Percentiles rank a stretch among this genome's conserved stretches.
Conservation (phyloP, 2,888 invertebrate species). For the Allacma fusca region DNA sequence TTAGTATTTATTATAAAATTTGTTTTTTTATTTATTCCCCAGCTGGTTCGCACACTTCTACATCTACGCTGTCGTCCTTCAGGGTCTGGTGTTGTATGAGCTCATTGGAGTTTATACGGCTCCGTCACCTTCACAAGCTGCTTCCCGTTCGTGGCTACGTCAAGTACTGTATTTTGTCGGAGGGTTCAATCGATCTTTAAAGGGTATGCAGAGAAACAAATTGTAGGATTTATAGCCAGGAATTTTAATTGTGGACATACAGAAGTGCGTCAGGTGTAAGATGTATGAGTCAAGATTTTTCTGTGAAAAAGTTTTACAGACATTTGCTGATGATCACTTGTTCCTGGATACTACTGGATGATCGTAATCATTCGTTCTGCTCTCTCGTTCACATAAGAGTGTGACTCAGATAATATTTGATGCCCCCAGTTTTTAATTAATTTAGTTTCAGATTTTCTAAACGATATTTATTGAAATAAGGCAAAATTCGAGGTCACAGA, state of each 20-base stretch:
- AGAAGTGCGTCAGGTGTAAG: background rate
- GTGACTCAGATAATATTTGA: no score
- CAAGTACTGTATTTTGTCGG: slow-evolving; percentile 67
- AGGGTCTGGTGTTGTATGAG: slow-evolving; percentile 67
- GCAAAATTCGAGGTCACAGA: no score
- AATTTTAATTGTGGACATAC: background rate
- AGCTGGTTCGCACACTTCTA: slow-evolving; percentile 84
- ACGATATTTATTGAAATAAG: no score
- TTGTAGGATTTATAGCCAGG: background rate
- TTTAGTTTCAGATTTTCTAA: no score
- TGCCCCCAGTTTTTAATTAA: no score
- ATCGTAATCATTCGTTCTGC: no score
- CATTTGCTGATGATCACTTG: no score
- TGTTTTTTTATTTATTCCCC: background rate
- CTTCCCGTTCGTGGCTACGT: slow-evolving; percentile 67
- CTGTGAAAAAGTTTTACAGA: no score
- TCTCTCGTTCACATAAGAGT: no score
- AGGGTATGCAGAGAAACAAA: slow-evolving; percentile 66
- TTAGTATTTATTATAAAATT: no score
- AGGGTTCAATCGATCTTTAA: slow-evolving; percentile 64
- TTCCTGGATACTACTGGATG: no score
- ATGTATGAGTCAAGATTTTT: no score
- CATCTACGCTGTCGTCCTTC: slow-evolving; percentile 72
- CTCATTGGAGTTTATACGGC: slow-evolving; percentile 66
- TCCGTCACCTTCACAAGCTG: slow-evolving; percentile 62